phyloP scores from a whole-genome alignment of 2,888 invertebrate species.

The Alcis repandata region DNA sequence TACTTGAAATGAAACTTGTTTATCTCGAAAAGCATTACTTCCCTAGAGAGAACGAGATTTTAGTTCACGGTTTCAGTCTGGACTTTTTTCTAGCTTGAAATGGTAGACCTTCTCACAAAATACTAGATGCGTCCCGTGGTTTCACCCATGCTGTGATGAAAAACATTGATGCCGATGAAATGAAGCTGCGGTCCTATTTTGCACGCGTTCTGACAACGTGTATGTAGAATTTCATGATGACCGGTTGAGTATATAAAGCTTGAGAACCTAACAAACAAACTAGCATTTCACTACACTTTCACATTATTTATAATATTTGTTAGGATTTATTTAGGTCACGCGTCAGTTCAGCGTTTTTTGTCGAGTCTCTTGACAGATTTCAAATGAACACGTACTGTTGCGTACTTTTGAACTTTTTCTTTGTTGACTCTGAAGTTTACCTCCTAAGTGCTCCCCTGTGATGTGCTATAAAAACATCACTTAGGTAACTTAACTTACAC shows the following conservation, averaged over 20 bases:
- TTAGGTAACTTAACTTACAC: slow-evolving; percentile 30
- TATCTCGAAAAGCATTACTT: slow-evolving; percentile 5
- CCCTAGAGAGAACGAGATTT: slow-evolving; percentile 10
- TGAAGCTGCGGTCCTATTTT: too few species aligned
- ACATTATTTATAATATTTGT: too few species aligned
- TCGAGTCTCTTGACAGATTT: slow-evolving; percentile 20
- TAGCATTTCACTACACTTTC: too few species aligned
- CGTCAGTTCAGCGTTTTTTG: slow-evolving; percentile 14
- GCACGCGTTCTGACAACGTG: too few species aligned
- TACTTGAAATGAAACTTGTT: slow-evolving; percentile 18
- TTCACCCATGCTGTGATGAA: too few species aligned
- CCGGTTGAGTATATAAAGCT: too few species aligned
- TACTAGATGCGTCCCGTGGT: too few species aligned
- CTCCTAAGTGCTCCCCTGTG: slow-evolving; percentile 32
- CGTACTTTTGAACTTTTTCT: slow-evolving; percentile 36
- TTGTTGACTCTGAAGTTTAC: slow-evolving; percentile 34
- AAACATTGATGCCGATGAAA: too few species aligned
- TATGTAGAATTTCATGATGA: too few species aligned
- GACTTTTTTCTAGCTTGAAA: background rate
- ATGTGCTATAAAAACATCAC: slow-evolving; percentile 32
- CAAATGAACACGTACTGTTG: slow-evolving; percentile 28
- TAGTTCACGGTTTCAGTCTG: slow-evolving; percentile 1
- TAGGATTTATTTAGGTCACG: slow-evolving; percentile 25
- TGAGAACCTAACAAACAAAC: too few species aligned
- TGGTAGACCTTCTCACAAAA: too few species aligned